phyloP scores from a whole-genome alignment of 2,797 vertebrate species.

The Streptopelia turtur region DNA sequence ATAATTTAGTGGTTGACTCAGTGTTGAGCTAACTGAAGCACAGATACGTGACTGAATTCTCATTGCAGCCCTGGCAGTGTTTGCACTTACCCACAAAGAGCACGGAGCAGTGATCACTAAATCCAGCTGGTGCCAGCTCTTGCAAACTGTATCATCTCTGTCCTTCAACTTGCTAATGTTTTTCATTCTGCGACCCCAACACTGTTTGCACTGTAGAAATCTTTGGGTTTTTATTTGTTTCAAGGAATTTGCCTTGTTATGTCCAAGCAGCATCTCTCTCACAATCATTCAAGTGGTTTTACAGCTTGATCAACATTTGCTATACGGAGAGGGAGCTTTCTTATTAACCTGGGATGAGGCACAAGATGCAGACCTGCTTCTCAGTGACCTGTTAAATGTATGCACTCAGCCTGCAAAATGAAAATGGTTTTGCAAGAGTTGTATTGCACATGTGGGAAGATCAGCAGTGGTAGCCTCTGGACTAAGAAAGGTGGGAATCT shows the following conservation, averaged over 20 bases:
- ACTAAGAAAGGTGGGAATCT: neutral
- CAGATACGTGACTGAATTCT: neutral
- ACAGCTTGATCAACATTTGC: neutral
- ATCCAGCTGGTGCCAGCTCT: neutral
- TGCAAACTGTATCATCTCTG: neutral
- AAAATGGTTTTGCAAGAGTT: neutral
- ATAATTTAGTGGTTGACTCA: neutral
- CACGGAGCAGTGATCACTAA: neutral
- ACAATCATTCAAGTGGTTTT: neutral
- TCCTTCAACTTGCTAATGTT: neutral
- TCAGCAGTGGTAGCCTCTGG: neutral
- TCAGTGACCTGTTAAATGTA: neutral
- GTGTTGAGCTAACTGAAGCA: neutral
- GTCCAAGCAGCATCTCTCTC: neutral
- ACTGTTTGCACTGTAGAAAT: neutral
- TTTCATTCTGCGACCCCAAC: neutral
- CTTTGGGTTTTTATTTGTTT: neutral
- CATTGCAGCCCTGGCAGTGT: neutral
- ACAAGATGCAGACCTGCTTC: neutral
- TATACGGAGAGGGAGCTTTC: neutral
- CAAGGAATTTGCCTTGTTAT: neutral
- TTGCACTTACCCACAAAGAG: neutral
- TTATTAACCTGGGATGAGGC: neutral
- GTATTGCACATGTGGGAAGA: neutral
- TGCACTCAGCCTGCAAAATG: neutral